Conservation (phyloP, 2,888 invertebrate species). For the Aspidapion aeneum region DNA sequence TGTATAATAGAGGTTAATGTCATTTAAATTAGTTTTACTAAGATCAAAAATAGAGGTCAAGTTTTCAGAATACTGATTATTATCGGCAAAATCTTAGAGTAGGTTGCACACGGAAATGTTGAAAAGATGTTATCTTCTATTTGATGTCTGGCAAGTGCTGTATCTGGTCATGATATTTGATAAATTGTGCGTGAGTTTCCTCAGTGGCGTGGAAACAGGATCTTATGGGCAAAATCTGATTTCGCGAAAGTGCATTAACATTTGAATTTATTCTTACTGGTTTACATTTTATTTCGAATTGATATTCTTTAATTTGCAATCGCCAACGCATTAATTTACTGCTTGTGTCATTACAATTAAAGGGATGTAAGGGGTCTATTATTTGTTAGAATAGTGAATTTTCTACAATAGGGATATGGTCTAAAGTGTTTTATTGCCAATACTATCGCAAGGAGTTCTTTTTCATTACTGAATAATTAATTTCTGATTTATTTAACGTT, state of each 20-base stretch:
- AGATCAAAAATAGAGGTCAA: background rate
- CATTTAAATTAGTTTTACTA: background rate
- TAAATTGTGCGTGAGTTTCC: background rate
- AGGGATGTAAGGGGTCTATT: slow-evolving; percentile 28
- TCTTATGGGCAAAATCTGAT: background rate
- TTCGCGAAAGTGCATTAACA: slow-evolving; percentile 16
- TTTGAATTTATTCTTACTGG: slow-evolving; percentile 31
- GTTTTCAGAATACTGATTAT: background rate
- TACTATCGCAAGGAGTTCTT: background rate
- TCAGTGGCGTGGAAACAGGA: background rate
- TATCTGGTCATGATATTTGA: slow-evolving; percentile 1
- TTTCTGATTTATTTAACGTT: background rate
- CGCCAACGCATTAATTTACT: slow-evolving; percentile 29
- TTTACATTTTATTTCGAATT: slow-evolving; percentile 26
- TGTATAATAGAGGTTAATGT: background rate
- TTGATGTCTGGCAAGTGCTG: background rate
- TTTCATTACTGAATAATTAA: background rate
- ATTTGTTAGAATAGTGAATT: slow-evolving; percentile 35
- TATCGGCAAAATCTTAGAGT: slow-evolving; percentile 3
- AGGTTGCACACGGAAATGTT: background rate
- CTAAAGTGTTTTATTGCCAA: slow-evolving; percentile 24
- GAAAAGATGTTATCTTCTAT: background rate
- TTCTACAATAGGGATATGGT: slow-evolving; percentile 31
- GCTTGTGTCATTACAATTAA: background rate
- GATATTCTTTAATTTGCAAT: slow-evolving; percentile 27